Evolutionary conservation across 2,113 vertebrate species (phyloP).

Genomic region (Motacilla tschutschensis): DNA sequence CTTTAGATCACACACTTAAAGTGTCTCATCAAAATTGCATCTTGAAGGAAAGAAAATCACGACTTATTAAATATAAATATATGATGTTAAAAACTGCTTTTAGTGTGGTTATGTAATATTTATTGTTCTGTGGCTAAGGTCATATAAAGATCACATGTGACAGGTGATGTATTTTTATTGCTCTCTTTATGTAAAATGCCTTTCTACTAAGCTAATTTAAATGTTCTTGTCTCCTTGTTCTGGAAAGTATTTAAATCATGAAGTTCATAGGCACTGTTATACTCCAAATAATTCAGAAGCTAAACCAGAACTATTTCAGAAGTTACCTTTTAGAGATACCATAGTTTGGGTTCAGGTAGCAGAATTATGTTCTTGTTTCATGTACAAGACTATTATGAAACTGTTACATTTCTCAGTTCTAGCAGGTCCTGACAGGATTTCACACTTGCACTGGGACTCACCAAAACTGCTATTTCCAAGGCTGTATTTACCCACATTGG

Average conservation of each 20-base stretch:
- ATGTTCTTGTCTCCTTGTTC: slow-evolving; percentile 60
- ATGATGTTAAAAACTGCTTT: slow-evolving; percentile 60
- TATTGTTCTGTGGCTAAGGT: slow-evolving; percentile 63
- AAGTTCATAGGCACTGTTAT: slow-evolving; percentile 30
- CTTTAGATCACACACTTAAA: slow-evolving; percentile 63
- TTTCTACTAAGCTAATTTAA: slow-evolving; percentile 57
- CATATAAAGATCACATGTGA: slow-evolving; percentile 64
- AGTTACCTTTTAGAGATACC: slow-evolving; percentile 5
- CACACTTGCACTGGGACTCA: background rate
- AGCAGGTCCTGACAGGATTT: background rate
- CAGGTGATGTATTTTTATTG: slow-evolving; percentile 59
- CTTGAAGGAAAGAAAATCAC: slow-evolving; percentile 62
- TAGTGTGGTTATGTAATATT: slow-evolving; percentile 65
- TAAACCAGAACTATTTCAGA: slow-evolving; percentile 30
- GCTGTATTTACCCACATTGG: background rate
- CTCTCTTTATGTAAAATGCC: slow-evolving; percentile 56
- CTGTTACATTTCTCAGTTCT: background rate
- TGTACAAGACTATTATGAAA: background rate
- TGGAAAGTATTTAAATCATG: slow-evolving; percentile 49
- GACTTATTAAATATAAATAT: slow-evolving; percentile 67
- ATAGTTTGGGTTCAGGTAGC: background rate
- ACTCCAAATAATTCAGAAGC: slow-evolving; percentile 49
- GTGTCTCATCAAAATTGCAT: slow-evolving; percentile 68
- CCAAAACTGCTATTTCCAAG: slow-evolving; percentile 19
- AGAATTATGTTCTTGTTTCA: background rate